Evolutionary conservation across 1,140 invertebrate species (phyloP), one percentile per base, ranked within the genome.

Genomic region (Plectus sambesii): DNA sequence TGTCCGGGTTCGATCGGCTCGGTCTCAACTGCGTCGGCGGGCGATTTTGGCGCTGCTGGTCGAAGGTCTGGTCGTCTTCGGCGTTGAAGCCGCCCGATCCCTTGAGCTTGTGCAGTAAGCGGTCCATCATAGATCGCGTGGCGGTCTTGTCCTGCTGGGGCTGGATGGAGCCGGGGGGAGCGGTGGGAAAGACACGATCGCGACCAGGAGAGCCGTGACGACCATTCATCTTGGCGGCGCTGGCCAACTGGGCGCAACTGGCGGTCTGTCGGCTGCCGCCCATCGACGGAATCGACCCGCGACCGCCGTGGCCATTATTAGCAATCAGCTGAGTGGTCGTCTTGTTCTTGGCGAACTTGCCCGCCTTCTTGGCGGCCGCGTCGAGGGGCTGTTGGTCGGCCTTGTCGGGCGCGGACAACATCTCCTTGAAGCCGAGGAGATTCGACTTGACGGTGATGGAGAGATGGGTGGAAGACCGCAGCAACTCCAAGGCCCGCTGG

Each of bases 401-500:
- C 23, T 26, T 45, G n/a, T n/a, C n/a, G n/a, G n/a, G n/a, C n/a
- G n/a, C n/a, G 25, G 15, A 41, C 29, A 59, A 33, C 27, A 59
- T 55, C 35, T 60, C 59, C 27, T 56, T 65, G 62, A 61, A 64
- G 63, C 75, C 75, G 48, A 93, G 76, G 53, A 96, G 78, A 77
- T 99, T 98, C 58, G 87, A 93, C 75, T 94, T 96, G 12, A 97
- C 87, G 33, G 85, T 88, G 57, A 98, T 85, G 68, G 84, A 87
- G 33, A 97, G 75, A 74, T 97, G 92, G 42, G 90, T 97, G 20
- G 88, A 87, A 35, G 85, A 83, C 49, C 82, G 79, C 1, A 98
- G 77, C 43, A 94, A 82, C 70, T 97, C 92, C 56, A 94, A 76
- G 2, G 92, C 90, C 65, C 82, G 80, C 17, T 82, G 79, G 66